Evolutionary conservation across 2,888 invertebrate species (phyloP), one percentile per base, ranked within the genome.

Genomic region (Oscheius sp.): DNA sequence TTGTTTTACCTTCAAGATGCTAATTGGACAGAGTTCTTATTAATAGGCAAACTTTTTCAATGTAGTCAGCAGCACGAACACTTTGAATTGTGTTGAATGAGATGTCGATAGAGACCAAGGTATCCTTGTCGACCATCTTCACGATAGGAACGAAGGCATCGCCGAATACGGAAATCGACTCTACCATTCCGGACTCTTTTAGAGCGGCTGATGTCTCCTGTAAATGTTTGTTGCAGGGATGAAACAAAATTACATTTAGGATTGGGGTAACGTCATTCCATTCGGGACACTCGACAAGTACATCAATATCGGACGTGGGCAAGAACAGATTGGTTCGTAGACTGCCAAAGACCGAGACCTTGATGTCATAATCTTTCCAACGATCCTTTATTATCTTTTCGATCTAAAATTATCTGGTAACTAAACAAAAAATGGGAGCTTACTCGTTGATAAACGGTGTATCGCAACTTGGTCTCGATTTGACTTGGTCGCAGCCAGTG

Each of bases 71-170:
- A 86, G 96, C 96, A 91, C 95, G 94, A 59, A 98, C 95, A 76
- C 97, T 97, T 91, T 96, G 96, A 90, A 93, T 94, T 94, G 97
- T 97, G 91, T 99, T 99, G 92, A 99, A 99, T 88, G 97, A 96
- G 90, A 99, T 98, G 92, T 99, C 99, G 88, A 92, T 96, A 92
- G 95, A 95, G 76, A 99, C 94, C 84, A 94, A 94, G 84, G 93
- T 91, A 90, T 93, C 93, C 70, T 59, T 74, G 53, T 82, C 82
- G 9, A 81, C 78, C 90, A 98, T 92, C 92, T 99, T 99, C 82
- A 99, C 95, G 88, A 99, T 98, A 86, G 99, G 99, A 86, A 99
- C 97, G 72, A 96, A 95, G 76, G 98, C 98, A 91, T 96, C 96
- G 91, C 97, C 96, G 85, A 98, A 92, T 87, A 98, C 96, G 92